Base-by-base conservation (phyloP, 2,888 invertebrate genomes). In the Drosophila multiciliata region DNA sequence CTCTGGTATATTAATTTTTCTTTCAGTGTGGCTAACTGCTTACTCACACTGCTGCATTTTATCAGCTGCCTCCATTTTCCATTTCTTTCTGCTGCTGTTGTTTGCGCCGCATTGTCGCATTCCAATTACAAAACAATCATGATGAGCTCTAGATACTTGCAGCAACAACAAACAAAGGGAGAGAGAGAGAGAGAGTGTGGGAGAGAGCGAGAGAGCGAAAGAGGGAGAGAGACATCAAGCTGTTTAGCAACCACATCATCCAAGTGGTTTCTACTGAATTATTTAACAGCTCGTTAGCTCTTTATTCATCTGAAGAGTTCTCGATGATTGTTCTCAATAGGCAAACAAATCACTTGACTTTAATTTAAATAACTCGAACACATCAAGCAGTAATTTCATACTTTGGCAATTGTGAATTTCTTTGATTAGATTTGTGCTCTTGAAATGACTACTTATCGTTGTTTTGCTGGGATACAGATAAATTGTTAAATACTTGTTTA, bases 71-170 rank as follows among this genome's bases (percentile, higher is more conserved):
- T 74, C 58, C 64, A 49, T 63, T 79, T 68, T 49, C 66, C 35
- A 35, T 53, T 35, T 23, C 35, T 52, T 50, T 8, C 64, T 50
- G 26, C 49, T 62, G 61, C 49, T 42, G 40, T 60, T 63, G 65
- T 63, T 75, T 75, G 73, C 66, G 74, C 69, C 67, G 66, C 87
- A 71, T 75, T 84, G 89, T 83, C 73, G 84, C 89, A 85, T 87
- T 85, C 88, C 90, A 86, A 86, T 89, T 87, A 89, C 85, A 87
- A 89, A 89, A 89, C 85, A 86, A 86, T 86, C 88, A 82, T 85
- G 85, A 89, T 75, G 88, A 89, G 90, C 82, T 79, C 87, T 66
- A 89, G 71, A 84, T 89, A 87, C 71, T 83, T 75, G 62, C 73
- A 68, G 65, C 73, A 80, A 61, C 54, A 75, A 50, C 40, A 62